These are phyloP conservation scores for Bos indicus DNA, from an alignment of 2,113 vertebrate genomes.

Conservation along the genomic window DNA sequence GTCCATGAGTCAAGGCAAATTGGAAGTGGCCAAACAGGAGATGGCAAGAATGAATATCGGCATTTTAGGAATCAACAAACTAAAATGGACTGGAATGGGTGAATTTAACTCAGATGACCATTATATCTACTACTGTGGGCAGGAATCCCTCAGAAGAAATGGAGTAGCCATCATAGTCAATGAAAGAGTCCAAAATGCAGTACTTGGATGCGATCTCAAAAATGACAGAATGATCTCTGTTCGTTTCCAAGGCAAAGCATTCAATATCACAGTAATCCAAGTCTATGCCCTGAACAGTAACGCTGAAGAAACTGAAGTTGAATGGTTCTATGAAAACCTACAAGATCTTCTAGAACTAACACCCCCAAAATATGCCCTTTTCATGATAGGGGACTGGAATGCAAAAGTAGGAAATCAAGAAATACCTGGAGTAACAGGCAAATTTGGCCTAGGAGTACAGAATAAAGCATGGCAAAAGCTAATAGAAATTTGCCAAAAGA, in stretches of 20 bases:
- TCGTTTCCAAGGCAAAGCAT: not conserved
- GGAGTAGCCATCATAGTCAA: not conserved
- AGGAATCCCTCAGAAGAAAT: not conserved
- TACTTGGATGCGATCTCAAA: not conserved
- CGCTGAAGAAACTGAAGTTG: not conserved
- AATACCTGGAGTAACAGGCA: not conserved
- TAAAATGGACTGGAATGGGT: not conserved
- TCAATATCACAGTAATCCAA: not conserved
- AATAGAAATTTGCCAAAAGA: not conserved
- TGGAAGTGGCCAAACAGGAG: not conserved
- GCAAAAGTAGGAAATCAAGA: not conserved
- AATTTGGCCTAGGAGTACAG: not conserved
- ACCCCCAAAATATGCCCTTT: not conserved
- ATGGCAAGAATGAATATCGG: not conserved
- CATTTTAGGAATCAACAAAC: not conserved
- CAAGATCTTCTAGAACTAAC: not conserved
- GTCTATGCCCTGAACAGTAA: not conserved
- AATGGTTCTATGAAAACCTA: not conserved
- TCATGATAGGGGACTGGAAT: not conserved
- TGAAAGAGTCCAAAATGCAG: not conserved
- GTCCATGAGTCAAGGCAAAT: not conserved
- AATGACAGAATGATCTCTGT: not conserved
- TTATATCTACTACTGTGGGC: not conserved
- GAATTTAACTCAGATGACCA: not conserved
- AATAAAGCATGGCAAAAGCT: not conserved